Conservation (phyloP, 2,113 vertebrate species). For the Lanius collurio region DNA sequence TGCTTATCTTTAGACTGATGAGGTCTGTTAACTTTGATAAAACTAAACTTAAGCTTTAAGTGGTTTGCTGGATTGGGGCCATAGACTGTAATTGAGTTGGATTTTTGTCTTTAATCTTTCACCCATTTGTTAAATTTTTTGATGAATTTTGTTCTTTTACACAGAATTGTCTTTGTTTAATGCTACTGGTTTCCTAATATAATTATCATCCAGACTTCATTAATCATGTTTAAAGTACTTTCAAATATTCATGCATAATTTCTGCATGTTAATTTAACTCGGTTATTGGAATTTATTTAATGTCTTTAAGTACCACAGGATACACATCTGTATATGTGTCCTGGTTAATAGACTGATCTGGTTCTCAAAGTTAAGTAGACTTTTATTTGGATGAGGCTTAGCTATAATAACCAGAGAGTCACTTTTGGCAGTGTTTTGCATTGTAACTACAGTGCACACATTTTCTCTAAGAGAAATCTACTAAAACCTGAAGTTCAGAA, state of each 20-base stretch:
- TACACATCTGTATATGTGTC: background rate
- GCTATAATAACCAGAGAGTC: background rate
- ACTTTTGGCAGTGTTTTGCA: background rate
- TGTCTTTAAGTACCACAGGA: background rate
- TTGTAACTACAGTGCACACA: background rate
- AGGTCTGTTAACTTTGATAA: slow-evolving; percentile 34
- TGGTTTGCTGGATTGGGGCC: slow-evolving; percentile 47
- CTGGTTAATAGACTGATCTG: background rate
- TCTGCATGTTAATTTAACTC: slow-evolving; percentile 33
- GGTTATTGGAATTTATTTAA: slow-evolving; percentile 22
- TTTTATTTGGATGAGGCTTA: background rate
- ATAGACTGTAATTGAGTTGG: slow-evolving; percentile 7
- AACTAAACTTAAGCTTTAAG: slow-evolving; percentile 43
- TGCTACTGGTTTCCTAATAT: slow-evolving; percentile 40
- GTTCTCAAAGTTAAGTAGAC: background rate
- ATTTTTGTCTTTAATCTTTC: slow-evolving; percentile 40
- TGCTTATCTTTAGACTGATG: slow-evolving; percentile 45
- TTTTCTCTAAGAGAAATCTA: background rate
- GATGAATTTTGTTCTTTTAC: slow-evolving; percentile 40
- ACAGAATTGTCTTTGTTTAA: slow-evolving; percentile 35
- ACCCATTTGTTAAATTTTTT: slow-evolving; percentile 23
- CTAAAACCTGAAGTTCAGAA: background rate
- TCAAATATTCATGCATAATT: slow-evolving; percentile 42
- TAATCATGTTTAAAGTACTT: slow-evolving; percentile 50
- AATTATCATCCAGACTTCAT: slow-evolving; percentile 49